Evolutionary conservation across 2,888 invertebrate species (phyloP).

Genomic region (Cremastinae sp.): DNA sequence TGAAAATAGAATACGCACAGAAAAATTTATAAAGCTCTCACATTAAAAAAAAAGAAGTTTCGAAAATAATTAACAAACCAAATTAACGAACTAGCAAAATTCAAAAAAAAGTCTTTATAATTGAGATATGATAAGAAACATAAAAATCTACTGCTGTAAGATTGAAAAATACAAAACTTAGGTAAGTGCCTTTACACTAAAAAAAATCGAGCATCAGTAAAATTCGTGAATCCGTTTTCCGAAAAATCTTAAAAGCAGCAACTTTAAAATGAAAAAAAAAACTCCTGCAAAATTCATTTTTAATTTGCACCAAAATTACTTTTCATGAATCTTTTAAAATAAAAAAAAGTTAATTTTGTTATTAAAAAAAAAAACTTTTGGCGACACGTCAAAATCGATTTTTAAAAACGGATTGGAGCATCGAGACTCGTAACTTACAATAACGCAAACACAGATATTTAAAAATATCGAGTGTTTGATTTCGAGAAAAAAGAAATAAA

Average conservation of each 20-base stretch:
- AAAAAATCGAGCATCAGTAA: slow-evolving; percentile 32
- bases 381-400: background rate
- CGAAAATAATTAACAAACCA: no score
- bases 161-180: slow-evolving; percentile 52
- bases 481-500: background rate
- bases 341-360: no score
- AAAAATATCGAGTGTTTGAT: slow-evolving; percentile 27
- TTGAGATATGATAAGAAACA: slow-evolving; percentile 55
- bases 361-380: background rate
- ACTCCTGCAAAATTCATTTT: background rate
- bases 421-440: slow-evolving; percentile 50
- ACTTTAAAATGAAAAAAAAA: no score
- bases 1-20: background rate
- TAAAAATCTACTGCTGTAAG: slow-evolving; percentile 66
- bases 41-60: no score
- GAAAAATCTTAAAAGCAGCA: no score
- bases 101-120: no score
- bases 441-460: slow-evolving; percentile 53
- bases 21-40: no score
- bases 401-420: slow-evolving; percentile 33
- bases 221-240: no score
- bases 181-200: slow-evolving; percentile 47
- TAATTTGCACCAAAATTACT: slow-evolving; percentile 23
- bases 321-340: slow-evolving; percentile 10
- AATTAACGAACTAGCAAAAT: no score